These are phyloP conservation scores for Zosterops lateralis DNA, from an alignment of 2,113 vertebrate species.

Conservation along the genomic window DNA sequence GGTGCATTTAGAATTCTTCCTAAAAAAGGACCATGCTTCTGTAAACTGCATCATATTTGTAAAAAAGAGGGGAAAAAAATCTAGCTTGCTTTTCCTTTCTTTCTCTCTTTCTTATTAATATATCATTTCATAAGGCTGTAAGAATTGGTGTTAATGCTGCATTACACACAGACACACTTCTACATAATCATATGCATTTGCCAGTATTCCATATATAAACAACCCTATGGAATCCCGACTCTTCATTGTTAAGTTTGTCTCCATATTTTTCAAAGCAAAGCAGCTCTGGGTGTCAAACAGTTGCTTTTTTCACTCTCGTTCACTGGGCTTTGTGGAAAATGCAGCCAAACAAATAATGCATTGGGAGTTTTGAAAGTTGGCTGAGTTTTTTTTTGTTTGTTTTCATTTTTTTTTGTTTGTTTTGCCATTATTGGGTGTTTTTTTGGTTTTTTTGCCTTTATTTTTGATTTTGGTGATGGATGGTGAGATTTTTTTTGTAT, in stretches of 20 bases:
- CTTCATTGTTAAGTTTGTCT: constrained; percentile 50
- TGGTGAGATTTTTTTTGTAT: not conserved
- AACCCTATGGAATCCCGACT: constrained; percentile 38
- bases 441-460: not conserved
- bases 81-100: constrained; percentile 68
- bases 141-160: constrained; percentile 63
- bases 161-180: constrained; percentile 64
- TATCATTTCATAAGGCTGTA: constrained; percentile 57
- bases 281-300: not conserved
- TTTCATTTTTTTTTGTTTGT: not conserved
- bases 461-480: not conserved
- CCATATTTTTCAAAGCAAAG: constrained; percentile 50
- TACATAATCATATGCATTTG: constrained; percentile 57
- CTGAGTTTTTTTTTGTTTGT: not conserved
- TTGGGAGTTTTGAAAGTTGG: not conserved
- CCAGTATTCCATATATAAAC: constrained; percentile 59
- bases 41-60: constrained; percentile 75
- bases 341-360: not conserved
- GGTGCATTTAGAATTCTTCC: constrained; percentile 77
- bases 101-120: constrained; percentile 49
- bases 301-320: not conserved
- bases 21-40: constrained; percentile 76
- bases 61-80: constrained; percentile 27
- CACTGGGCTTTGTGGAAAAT: not conserved
- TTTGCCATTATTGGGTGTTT: not conserved